Base-by-base conservation (phyloP, 37 sponge, comb jelly and placozoan species). In the Chondrilla cf. caribensis region DNA sequence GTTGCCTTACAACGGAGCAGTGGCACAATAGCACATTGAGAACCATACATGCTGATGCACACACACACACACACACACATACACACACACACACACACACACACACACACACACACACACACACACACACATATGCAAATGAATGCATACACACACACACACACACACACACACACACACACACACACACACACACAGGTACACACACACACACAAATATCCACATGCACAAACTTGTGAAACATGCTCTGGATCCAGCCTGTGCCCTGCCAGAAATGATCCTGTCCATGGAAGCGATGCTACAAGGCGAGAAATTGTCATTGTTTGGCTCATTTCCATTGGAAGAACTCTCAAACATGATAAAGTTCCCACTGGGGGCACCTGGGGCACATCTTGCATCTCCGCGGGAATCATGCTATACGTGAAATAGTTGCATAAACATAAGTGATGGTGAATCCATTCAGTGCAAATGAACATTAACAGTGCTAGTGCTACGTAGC, bases 341-440 rank as follows among this genome's bases (percentile, higher is more conserved):
- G 0, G 86, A 87, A 75, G 97, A 92, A 64, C 81, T 81, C 51
- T 90, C 85, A 58, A 84, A 89, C 97, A 97, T 97, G 77, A 97
- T 94, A 86, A 78, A 97, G 58, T 89, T 87, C 21, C 92, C 95
- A 8, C 76, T 89, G 40, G 66, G 35, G 62, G 79, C 62, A 5
- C 66, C 84, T 24, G 79, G 79, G 19, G 79, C 5, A 18, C 79
- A 78, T 8, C 57, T 22, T 9, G 32, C 79, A 62, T 28, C 41
- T 6, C 25, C 18, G 8, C 25, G 35, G 9, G 70, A 37, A 11
- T 68, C 70, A 68, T 68, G 70, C 70, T 68, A 29, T 4, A 65
- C 28, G n/a, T n/a, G n/a, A n/a, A n/a, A n/a, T n/a, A n/a, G n/a
- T n/a, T n/a, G n/a, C n/a, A n/a, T n/a, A n/a, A n/a, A n/a, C n/a